These are phyloP conservation scores for Drosophila cyrtoloma DNA, from an alignment of 2,888 invertebrate genomes.

Conservation along the genomic window DNA sequence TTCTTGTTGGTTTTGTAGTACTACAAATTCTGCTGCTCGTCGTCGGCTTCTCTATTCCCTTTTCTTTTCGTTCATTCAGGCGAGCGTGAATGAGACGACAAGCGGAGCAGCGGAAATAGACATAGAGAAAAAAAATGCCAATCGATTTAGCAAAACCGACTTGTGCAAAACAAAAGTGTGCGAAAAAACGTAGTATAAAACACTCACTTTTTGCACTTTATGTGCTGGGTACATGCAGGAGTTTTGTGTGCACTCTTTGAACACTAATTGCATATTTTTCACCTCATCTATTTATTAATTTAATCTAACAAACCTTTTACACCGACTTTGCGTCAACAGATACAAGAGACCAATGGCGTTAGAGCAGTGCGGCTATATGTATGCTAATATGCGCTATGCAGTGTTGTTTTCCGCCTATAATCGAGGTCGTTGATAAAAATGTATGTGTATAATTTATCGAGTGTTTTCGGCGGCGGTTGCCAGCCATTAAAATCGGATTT, in stretches of 20 bases:
- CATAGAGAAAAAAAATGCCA: conserved; percentile 80
- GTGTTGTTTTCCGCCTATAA: conserved; percentile 11
- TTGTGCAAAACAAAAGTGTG: conserved; percentile 38
- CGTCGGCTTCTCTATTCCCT: conserved; percentile 39
- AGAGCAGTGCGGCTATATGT: conserved; percentile 60
- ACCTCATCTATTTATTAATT: conserved; percentile 20
- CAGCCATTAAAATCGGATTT: background rate
- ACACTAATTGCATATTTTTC: conserved; percentile 26
- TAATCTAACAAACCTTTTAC: conserved; percentile 42
- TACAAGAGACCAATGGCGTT: conserved; percentile 69
- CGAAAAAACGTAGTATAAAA: conserved; percentile 17
- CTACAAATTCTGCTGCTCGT: conserved; percentile 32
- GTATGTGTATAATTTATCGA: conserved; percentile 26
- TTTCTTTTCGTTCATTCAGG: conserved; percentile 51
- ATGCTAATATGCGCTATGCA: conserved; percentile 8
- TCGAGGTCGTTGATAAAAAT: conserved; percentile 12
- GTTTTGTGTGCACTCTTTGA: conserved; percentile 8
- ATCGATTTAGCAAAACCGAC: conserved; percentile 70
- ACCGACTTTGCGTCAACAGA: conserved; percentile 64
- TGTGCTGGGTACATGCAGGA: conserved; percentile 24
- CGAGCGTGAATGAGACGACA: conserved; percentile 51
- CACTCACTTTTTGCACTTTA: conserved; percentile 35
- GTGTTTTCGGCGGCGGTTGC: conserved; percentile 1
- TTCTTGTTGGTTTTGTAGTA: conserved; percentile 31
- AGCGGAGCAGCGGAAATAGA: conserved; percentile 63